Percentiles rank a stretch among this genome's conserved stretches.
Evolutionary conservation across 2,888 invertebrate genomes (phyloP).

Genomic region (Eilema griseolum): DNA sequence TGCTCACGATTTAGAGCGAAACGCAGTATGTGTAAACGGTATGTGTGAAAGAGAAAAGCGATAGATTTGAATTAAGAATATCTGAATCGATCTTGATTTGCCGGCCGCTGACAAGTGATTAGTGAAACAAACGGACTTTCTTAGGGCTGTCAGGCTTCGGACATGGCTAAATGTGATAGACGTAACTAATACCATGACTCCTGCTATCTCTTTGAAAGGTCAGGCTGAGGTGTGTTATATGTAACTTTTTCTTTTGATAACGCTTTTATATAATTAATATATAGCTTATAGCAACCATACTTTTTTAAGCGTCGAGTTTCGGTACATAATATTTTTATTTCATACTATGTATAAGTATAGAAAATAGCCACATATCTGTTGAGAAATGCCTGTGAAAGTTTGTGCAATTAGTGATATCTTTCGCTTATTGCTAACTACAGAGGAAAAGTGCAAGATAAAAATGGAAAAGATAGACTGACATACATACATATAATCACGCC

Average conservation of each 20-base stretch:
- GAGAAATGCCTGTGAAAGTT: too few species aligned
- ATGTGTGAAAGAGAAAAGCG: constrained; percentile 49
- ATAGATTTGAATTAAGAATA: constrained; percentile 77
- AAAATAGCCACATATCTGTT: too few species aligned
- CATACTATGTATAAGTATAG: too few species aligned
- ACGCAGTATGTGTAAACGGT: neutral
- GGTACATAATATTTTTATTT: too few species aligned
- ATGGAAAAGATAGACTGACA: too few species aligned
- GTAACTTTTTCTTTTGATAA: neutral
- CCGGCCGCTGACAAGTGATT: constrained; percentile 81
- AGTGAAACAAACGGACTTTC: constrained; percentile 61
- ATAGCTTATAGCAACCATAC: too few species aligned
- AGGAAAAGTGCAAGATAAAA: too few species aligned
- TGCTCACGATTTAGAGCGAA: constrained; percentile 49
- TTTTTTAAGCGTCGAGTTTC: too few species aligned
- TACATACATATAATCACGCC: too few species aligned
- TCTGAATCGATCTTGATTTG: constrained; percentile 83
- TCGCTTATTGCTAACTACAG: too few species aligned
- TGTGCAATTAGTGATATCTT: too few species aligned
- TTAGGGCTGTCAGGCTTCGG: constrained; percentile 39
- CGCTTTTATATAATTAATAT: neutral
- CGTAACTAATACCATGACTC: constrained; percentile 3
- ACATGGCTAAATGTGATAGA: constrained; percentile 3
- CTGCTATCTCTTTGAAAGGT: constrained; percentile 11
- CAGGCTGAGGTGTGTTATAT: neutral